Percentiles rank a stretch among this genome's conserved stretches.
Conservation (phyloP, 2,888 invertebrate genomes). For the Morinoia aosen region DNA sequence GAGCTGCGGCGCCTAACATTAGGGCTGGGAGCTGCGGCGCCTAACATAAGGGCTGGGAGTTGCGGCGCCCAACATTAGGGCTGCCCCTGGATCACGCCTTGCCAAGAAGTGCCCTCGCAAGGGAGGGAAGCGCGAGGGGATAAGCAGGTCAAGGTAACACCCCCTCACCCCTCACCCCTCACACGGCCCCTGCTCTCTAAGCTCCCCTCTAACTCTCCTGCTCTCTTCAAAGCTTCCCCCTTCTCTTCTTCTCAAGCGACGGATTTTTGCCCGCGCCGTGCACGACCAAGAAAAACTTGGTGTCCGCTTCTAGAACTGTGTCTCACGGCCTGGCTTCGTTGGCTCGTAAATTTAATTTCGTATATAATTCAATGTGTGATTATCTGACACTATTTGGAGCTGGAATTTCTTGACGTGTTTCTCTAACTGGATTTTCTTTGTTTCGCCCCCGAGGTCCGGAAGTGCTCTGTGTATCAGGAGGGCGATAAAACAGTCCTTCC, state of each 20-base stretch:
- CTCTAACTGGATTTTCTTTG: not conserved
- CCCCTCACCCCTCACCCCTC: not conserved
- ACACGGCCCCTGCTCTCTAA: not conserved
- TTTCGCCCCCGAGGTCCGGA: not conserved
- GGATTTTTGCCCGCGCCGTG: not conserved
- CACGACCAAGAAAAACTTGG: not conserved
- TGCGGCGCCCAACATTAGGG: not conserved
- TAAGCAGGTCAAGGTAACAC: conserved; percentile 8
- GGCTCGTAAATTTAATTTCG: not conserved
- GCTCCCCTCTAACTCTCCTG: not conserved
- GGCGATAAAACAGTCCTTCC: not conserved
- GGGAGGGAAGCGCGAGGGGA: not conserved
- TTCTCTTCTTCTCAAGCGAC: not conserved
- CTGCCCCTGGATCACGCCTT: not conserved
- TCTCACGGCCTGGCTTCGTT: not conserved
- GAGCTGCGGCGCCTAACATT: not conserved
- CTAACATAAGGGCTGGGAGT: not conserved
- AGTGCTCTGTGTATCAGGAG: not conserved
- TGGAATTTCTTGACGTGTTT: not conserved
- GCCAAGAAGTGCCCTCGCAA: not conserved
- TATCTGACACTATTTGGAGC: not conserved
- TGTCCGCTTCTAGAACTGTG: not conserved
- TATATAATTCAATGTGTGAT: not conserved
- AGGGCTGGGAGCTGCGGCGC: not conserved
- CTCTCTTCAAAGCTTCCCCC: not conserved